Conservation (phyloP, 1,140 invertebrate species). For the Caenorhabditis briggsae region DNA sequence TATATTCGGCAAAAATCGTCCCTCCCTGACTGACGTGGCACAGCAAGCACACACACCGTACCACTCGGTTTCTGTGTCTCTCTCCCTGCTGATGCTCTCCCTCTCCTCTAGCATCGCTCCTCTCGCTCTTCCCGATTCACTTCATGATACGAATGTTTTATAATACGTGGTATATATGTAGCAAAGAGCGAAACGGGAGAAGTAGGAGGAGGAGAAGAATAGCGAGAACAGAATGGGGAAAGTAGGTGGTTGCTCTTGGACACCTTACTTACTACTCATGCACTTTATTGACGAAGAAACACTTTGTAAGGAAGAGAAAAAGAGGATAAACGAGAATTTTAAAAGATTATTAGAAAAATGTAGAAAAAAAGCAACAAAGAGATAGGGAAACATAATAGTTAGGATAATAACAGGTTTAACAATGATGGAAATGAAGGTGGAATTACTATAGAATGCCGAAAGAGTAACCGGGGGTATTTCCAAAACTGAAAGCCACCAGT, state of each 20-base stretch:
- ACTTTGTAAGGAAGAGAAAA: neutral
- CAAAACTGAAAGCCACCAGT: conserved; percentile 25
- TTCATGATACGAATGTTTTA: conserved; percentile 46
- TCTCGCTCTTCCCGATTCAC: neutral
- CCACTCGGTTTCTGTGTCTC: neutral
- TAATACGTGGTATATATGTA: neutral
- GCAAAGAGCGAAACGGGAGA: neutral
- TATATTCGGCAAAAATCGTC: conserved; percentile 14
- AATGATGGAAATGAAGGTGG: neutral
- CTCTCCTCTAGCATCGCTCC: neutral
- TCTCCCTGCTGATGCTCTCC: conserved; percentile 4
- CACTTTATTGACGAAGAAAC: conserved; percentile 15
- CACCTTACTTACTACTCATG: neutral
- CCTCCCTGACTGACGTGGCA: conserved; percentile 22
- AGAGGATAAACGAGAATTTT: neutral
- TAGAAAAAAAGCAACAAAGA: conserved; percentile 26
- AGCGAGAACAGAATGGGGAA: neutral
- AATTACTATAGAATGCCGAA: neutral
- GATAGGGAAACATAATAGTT: neutral
- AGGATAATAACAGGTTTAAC: neutral
- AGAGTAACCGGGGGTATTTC: conserved; percentile 11
- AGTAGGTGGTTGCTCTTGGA: neutral
- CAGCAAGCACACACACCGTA: conserved; percentile 4
- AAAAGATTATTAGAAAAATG: neutral
- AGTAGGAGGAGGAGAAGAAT: neutral